Percentiles rank a stretch among this genome's conserved stretches.
These are phyloP conservation scores for Phrynocephalus vlangalii DNA, from an alignment of 2,797 vertebrate genomes.

Conservation along the genomic window DNA sequence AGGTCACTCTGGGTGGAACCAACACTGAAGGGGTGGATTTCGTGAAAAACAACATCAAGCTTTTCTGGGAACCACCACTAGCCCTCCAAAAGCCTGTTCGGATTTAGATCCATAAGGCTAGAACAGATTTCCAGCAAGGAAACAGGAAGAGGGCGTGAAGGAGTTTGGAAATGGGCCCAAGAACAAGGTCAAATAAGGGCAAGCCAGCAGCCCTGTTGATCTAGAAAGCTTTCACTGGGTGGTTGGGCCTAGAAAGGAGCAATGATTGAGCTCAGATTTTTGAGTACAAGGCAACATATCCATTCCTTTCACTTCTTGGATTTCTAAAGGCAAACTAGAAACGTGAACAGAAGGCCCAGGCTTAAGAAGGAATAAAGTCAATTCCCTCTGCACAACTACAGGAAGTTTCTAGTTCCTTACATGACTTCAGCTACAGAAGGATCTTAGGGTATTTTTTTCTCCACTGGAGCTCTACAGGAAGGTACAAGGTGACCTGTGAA, in stretches of 20 bases:
- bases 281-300: neutral
- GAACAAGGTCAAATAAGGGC: neutral
- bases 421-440: neutral
- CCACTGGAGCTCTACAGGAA: neutral
- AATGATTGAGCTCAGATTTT: neutral
- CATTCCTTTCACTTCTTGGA: too few species aligned
- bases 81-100: neutral
- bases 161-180: conserved; percentile 3
- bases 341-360: neutral
- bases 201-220: neutral
- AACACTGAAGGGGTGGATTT: neutral
- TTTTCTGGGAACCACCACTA: neutral
- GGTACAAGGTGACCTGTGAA: neutral
- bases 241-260: neutral
- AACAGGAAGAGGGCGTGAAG: conserved; percentile 22
- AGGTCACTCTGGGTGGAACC: neutral
- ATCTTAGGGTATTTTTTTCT: neutral
- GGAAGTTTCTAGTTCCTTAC: neutral
- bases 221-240: neutral
- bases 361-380: neutral
- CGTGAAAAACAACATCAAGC: neutral
- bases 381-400: neutral
- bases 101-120: conserved; percentile 3
- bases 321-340: neutral
- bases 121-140: conserved; percentile 9